Evolutionary conservation across 2,113 vertebrate genomes (phyloP).

Genomic region (Macroglossus sobrinus): DNA sequence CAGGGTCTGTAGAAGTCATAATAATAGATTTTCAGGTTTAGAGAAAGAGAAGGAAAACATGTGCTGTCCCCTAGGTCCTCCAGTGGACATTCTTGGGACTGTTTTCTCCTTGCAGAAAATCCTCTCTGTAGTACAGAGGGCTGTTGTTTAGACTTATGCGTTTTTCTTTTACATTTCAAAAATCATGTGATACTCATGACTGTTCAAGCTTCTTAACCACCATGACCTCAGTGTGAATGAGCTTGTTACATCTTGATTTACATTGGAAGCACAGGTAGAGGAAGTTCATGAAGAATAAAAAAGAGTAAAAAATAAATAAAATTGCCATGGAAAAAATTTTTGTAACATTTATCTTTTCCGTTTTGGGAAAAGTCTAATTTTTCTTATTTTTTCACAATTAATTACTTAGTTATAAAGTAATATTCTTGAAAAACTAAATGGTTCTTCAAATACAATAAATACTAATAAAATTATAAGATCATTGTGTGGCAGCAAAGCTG

Average conservation of each 20-base stretch:
- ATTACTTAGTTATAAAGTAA: not conserved
- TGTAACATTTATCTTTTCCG: not conserved
- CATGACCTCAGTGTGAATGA: not conserved
- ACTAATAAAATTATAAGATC: not conserved
- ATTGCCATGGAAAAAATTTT: not conserved
- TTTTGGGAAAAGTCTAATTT: not conserved
- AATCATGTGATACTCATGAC: not conserved
- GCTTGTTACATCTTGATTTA: not conserved
- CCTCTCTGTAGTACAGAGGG: not conserved
- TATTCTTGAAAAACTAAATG: not conserved
- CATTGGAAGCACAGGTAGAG: not conserved
- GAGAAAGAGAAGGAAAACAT: not conserved
- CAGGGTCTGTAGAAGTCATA: not conserved
- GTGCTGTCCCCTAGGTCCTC: not conserved
- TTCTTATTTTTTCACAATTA: not conserved
- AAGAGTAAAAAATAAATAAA: not conserved
- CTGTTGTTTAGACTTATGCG: not conserved
- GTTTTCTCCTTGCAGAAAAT: not conserved
- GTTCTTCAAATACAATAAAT: not conserved
- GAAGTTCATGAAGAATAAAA: not conserved
- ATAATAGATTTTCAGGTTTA: not conserved
- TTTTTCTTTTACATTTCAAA: not conserved
- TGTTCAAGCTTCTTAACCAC: not conserved
- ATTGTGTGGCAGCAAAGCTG: not conserved
- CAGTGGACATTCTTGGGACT: not conserved